Conservation (phyloP, 1,140 invertebrate genomes). For the Zaprionus davidi region DNA sequence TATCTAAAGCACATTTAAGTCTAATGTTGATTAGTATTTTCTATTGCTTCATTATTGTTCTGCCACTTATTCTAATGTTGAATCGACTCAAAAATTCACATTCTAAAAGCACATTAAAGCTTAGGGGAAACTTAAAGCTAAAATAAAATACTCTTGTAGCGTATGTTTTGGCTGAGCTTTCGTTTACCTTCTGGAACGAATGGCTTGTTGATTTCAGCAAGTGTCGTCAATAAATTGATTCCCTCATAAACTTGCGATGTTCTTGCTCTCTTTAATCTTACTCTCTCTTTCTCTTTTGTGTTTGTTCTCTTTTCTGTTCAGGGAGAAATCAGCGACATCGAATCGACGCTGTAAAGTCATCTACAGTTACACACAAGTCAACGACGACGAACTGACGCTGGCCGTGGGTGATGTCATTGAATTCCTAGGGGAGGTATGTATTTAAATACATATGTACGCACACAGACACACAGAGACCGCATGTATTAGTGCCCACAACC, state of each 20-base stretch:
- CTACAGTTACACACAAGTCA: slow-evolving; percentile 95
- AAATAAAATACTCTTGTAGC: neutral
- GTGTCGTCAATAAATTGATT: slow-evolving; percentile 7
- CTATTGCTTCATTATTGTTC: no score
- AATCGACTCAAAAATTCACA: no score
- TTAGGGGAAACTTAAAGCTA: neutral
- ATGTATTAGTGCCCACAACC: slow-evolving; percentile 40
- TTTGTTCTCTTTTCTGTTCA: slow-evolving; percentile 52
- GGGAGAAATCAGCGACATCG: slow-evolving; percentile 85
- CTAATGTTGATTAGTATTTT: no score
- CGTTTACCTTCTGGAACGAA: neutral
- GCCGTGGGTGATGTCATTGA: slow-evolving; percentile 94
- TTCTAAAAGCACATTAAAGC: neutral
- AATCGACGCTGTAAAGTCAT: slow-evolving; percentile 91
- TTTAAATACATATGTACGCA: slow-evolving; percentile 15
- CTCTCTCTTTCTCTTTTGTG: slow-evolving; percentile 9
- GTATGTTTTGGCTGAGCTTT: neutral
- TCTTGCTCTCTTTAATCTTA: slow-evolving; percentile 26
- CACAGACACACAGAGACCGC: neutral
- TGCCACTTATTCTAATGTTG: no score
- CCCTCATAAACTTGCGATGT: neutral
- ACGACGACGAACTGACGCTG: slow-evolving; percentile 95
- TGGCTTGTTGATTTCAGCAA: slow-evolving; percentile 8
- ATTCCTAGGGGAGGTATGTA: slow-evolving; percentile 92
- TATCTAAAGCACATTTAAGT: no score